phyloP scores from a whole-genome alignment of 2,797 vertebrate genomes.

The Characodon lateralis region DNA sequence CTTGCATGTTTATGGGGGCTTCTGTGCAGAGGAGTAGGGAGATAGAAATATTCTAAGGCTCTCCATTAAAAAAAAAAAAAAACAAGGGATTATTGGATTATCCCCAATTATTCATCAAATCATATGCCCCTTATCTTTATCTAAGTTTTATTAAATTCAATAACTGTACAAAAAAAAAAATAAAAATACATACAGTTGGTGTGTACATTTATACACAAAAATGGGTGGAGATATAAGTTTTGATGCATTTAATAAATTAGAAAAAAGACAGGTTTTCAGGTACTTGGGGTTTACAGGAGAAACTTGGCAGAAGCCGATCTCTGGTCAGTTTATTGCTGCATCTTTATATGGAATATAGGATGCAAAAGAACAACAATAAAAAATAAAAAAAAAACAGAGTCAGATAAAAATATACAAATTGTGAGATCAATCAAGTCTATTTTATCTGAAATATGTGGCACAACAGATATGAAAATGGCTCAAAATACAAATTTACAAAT shows the following conservation, averaged over 20 bases:
- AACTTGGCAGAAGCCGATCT: background rate
- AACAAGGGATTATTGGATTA: background rate
- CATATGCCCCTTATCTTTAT: no score
- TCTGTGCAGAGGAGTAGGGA: no score
- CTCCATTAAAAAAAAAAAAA: no score
- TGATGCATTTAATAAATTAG: background rate
- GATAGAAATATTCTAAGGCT: no score
- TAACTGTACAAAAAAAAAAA: background rate
- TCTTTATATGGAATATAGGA: background rate
- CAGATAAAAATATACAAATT: background rate
- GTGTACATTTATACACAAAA: background rate
- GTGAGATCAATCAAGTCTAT: no score
- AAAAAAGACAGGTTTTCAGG: background rate
- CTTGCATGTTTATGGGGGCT: no score
- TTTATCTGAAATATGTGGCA: background rate
- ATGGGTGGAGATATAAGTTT: background rate
- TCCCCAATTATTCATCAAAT: background rate
- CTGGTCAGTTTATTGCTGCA: background rate
- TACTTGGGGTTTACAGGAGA: background rate
- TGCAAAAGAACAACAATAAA: background rate
- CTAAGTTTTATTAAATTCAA: background rate
- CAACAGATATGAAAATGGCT: background rate
- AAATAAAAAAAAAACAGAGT: background rate
- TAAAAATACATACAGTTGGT: background rate
- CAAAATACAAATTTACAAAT: background rate